phyloP scores from a whole-genome alignment of 2,113 vertebrate genomes.

The Ancistrus triradiatus region DNA sequence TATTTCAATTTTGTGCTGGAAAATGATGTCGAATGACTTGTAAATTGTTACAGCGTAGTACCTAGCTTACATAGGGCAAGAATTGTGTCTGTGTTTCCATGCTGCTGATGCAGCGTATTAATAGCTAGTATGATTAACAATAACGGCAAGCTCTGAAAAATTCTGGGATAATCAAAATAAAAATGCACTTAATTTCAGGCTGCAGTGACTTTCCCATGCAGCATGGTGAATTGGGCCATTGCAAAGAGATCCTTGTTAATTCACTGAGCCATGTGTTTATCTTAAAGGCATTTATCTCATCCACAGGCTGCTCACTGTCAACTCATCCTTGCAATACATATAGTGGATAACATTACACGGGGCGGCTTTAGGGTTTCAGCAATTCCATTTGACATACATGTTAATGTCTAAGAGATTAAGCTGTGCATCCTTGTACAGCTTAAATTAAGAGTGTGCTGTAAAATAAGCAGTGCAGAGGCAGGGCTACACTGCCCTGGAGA shows the following conservation, averaged over 20 bases:
- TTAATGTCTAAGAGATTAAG: neutral
- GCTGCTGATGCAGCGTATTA: neutral
- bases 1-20: no score
- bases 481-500: no score
- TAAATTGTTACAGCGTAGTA: no score
- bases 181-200: slow-evolving; percentile 3
- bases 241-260: neutral
- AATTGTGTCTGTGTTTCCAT: no score
- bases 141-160: no score
- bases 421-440: neutral
- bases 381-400: slow-evolving; percentile 2
- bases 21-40: no score
- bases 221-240: neutral
- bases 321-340: neutral
- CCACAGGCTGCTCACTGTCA: neutral
- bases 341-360: neutral
- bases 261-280: neutral
- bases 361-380: neutral
- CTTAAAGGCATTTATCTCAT: neutral
- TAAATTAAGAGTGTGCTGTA: neutral
- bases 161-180: neutral
- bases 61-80: no score
- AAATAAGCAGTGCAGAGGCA: neutral
- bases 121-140: neutral
- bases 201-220: slow-evolving; percentile 3